A percentile compares a stretch with the other conserved stretches of the same genome.
Evolutionary conservation across 92 coral and sea anemone genomes (phyloP).

Genomic region (Parazoanthus darwini): DNA sequence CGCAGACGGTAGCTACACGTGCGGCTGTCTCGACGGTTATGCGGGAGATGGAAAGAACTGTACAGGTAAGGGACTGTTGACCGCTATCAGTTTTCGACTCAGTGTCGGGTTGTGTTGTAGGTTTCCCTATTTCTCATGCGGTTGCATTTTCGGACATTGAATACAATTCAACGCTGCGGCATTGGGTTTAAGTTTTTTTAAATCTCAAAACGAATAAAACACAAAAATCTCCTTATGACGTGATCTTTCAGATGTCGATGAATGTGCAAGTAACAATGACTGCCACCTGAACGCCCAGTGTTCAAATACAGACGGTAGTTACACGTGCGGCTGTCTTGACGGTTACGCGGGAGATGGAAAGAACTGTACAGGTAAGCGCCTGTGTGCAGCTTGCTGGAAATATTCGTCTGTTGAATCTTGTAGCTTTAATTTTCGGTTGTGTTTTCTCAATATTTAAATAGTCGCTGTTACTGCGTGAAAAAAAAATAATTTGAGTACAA

Average conservation of each 20-base stretch:
- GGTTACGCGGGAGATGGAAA: constrained; percentile 82
- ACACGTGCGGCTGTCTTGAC: constrained; percentile 60
- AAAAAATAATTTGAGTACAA: not conserved
- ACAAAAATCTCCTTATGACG: too few relatives aligned
- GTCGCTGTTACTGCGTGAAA: not conserved
- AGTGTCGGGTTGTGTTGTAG: too few relatives aligned
- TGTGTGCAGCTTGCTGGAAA: too few relatives aligned
- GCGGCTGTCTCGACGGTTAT: constrained; percentile 67
- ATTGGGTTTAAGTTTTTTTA: too few relatives aligned
- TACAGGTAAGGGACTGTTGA: constrained; percentile 37
- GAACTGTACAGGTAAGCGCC: constrained; percentile 56
- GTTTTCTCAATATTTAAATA: too few relatives aligned
- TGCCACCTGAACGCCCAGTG: constrained; percentile 59
- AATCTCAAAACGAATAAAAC: not conserved
- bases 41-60: constrained; percentile 77
- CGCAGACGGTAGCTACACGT: constrained; percentile 64
- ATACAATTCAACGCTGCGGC: too few relatives aligned
- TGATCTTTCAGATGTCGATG: not conserved
- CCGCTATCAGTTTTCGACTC: too few relatives aligned
- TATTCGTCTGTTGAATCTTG: too few relatives aligned
- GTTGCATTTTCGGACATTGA: too few relatives aligned
- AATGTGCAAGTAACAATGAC: not conserved
- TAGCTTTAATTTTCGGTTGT: not conserved
- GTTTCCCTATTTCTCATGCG: too few relatives aligned
- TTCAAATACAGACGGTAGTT: constrained; percentile 71